These are phyloP conservation scores for Pristionchus entomophagus DNA, from an alignment of 2,888 invertebrate species.

Conservation along the genomic window DNA sequence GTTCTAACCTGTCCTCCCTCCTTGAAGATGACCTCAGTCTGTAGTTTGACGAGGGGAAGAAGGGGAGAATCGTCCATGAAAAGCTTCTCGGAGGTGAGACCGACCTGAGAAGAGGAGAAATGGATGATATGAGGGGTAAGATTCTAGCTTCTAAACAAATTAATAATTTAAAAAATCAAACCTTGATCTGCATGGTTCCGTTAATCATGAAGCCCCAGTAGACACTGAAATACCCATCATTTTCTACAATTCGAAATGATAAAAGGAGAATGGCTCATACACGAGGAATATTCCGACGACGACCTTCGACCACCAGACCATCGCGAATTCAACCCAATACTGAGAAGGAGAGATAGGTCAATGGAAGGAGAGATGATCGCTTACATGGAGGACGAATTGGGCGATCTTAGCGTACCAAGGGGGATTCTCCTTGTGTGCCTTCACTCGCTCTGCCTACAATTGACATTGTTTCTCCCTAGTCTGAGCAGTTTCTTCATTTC, in stretches of 20 bases:
- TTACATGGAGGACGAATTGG: slow-evolving; percentile 28
- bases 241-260: neutral
- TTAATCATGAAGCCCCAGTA: slow-evolving; percentile 73
- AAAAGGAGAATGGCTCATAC: neutral
- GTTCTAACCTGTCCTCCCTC: slow-evolving; percentile 71
- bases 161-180: slow-evolving; percentile 27
- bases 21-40: slow-evolving; percentile 74
- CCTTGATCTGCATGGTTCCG: slow-evolving; percentile 71
- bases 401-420: slow-evolving; percentile 40
- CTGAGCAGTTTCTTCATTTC: too few relatives aligned
- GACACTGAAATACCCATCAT: neutral
- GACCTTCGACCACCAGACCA: slow-evolving; percentile 66
- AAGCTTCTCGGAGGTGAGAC: slow-evolving; percentile 73
- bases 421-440: slow-evolving; percentile 24
- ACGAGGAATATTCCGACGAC: slow-evolving; percentile 60
- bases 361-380: neutral
- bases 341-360: neutral
- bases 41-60: slow-evolving; percentile 73
- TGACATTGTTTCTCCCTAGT: too few relatives aligned
- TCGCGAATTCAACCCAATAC: slow-evolving; percentile 73
- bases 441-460: neutral
- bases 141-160: too few relatives aligned
- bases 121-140: neutral
- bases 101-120: slow-evolving; percentile 57
- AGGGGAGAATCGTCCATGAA: slow-evolving; percentile 75